phyloP scores from a whole-genome alignment of 2,888 invertebrate genomes.

The Stegana nigrithorax region DNA sequence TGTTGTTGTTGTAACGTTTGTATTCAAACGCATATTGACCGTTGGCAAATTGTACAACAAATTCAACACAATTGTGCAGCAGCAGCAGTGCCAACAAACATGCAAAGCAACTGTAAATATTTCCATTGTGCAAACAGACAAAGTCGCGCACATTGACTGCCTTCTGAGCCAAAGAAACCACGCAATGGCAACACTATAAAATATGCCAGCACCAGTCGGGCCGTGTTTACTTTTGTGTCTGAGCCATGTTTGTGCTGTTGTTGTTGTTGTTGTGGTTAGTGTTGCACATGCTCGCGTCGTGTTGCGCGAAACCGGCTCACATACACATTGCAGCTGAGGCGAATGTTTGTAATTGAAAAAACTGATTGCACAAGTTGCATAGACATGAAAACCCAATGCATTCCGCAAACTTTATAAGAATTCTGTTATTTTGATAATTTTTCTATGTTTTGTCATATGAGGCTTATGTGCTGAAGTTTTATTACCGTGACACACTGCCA shows the following conservation, averaged over 20 bases:
- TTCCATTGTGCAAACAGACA: background rate
- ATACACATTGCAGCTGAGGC: background rate
- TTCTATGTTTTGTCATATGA: too few relatives aligned
- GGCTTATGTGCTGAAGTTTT: too few relatives aligned
- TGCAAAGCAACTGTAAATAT: background rate
- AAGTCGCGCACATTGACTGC: background rate
- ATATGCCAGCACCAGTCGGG: background rate
- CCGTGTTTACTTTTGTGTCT: background rate
- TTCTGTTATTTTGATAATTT: too few relatives aligned
- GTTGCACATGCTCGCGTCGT: background rate
- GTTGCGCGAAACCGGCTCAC: background rate
- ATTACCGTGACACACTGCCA: too few relatives aligned
- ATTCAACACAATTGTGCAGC: conserved; percentile 4
- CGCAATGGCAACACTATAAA: background rate
- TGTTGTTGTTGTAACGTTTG: too few relatives aligned
- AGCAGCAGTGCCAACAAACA: background rate
- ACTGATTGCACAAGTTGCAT: conserved; percentile 3
- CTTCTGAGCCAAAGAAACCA: conserved; percentile 4
- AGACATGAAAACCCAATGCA: too few relatives aligned
- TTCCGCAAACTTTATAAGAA: too few relatives aligned
- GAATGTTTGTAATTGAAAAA: background rate
- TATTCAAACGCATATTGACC: background rate
- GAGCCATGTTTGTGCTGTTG: too few relatives aligned
- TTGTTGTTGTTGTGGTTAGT: too few relatives aligned
- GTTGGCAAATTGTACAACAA: conserved; percentile 3